phyloP scores from a whole-genome alignment of 2,888 invertebrate genomes.

The Antitype chi region DNA sequence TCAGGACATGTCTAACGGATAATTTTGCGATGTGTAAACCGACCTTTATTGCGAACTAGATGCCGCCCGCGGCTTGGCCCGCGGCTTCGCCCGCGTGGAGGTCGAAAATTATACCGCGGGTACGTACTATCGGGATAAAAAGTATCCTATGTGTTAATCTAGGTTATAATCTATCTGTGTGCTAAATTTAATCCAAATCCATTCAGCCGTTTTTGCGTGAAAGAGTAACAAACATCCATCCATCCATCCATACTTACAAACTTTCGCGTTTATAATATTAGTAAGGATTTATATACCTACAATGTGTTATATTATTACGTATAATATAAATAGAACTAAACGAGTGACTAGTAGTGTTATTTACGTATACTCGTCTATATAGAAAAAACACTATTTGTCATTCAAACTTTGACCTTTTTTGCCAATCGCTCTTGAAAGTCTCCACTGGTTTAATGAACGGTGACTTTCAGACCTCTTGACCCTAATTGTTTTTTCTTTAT shows the following conservation, averaged over 20 bases:
- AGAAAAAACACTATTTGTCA: conserved; percentile 18
- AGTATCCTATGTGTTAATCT: too few relatives aligned
- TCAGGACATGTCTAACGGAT: neutral
- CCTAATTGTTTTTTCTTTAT: neutral
- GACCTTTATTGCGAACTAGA: conserved; percentile 12
- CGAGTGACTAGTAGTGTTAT: neutral
- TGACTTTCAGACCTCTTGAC: conserved; percentile 4
- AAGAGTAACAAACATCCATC: too few relatives aligned
- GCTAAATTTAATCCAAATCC: too few relatives aligned
- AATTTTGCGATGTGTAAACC: conserved; percentile 12
- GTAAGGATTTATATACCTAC: neutral
- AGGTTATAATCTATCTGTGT: too few relatives aligned
- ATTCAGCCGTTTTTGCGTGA: too few relatives aligned
- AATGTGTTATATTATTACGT: conserved; percentile 1
- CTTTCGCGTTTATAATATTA: too few relatives aligned
- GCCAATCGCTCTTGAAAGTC: conserved; percentile 8
- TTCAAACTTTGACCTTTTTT: conserved; percentile 36
- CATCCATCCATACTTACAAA: too few relatives aligned
- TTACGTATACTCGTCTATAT: neutral
- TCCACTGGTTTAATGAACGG: neutral
- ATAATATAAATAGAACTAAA: conserved; percentile 24
- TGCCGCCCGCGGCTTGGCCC: too few relatives aligned
- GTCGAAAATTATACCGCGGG: too few relatives aligned
- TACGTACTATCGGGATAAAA: too few relatives aligned
- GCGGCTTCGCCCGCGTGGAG: too few relatives aligned